A percentile compares a stretch with the other conserved stretches of the same genome.
phyloP scores from a whole-genome alignment of 2,113 vertebrate species.

The Corapipo altera region DNA sequence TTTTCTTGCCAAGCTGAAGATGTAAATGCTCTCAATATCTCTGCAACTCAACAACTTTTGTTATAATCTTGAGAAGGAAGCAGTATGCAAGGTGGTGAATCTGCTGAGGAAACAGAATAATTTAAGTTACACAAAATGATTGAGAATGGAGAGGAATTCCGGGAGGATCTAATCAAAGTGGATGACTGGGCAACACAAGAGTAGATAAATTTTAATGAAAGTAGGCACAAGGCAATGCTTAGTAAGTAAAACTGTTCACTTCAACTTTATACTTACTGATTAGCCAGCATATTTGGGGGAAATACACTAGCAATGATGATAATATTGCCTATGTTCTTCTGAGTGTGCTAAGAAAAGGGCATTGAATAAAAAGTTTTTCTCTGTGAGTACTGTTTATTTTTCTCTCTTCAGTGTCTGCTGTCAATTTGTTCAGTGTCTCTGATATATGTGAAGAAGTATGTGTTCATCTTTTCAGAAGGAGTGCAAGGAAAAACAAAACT shows the following conservation, averaged over 20 bases:
- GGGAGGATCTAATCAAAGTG: constrained; percentile 73
- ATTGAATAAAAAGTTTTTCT: background rate
- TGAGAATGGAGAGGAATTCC: constrained; percentile 63
- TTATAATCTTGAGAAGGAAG: constrained; percentile 48
- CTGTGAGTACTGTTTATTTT: background rate
- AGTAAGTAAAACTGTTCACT: constrained; percentile 46
- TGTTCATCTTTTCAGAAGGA: background rate
- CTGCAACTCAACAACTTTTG: constrained; percentile 6
- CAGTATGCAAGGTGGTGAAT: constrained; percentile 4
- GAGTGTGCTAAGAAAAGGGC: background rate
- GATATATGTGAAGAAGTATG: background rate
- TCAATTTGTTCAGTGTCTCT: background rate
- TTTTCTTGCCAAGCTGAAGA: constrained; percentile 10
- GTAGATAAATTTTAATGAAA: constrained; percentile 72
- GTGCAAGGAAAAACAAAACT: background rate
- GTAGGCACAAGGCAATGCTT: constrained; percentile 25
- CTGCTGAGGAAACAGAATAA: constrained; percentile 65
- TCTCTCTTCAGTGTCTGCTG: background rate
- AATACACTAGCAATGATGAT: background rate
- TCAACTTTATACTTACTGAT: constrained; percentile 26
- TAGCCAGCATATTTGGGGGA: background rate
- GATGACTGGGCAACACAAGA: constrained; percentile 33
- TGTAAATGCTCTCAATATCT: constrained; percentile 22
- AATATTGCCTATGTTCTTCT: background rate
- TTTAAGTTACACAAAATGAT: constrained; percentile 49